Evolutionary conservation across 2,797 vertebrate genomes (phyloP).

Genomic region (Halcyon badia): DNA sequence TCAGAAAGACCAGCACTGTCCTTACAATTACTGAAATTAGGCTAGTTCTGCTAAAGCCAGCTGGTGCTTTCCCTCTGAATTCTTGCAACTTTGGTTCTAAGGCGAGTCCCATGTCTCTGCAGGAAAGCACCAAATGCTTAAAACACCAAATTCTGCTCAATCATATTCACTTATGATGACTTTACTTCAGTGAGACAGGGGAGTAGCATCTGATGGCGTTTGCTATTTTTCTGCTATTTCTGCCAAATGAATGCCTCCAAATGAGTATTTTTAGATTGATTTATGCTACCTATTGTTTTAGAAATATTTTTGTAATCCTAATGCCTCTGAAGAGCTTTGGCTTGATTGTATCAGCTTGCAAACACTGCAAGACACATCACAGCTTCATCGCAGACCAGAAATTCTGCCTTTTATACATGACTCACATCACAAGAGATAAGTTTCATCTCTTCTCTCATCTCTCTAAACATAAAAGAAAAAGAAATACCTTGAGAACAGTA

Average conservation of each 20-base stretch:
- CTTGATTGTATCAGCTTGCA: slow-evolving; percentile 28
- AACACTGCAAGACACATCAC: slow-evolving; percentile 40
- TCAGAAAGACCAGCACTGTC: not conserved
- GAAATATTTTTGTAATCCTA: not conserved
- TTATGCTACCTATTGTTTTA: not conserved
- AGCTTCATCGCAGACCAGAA: slow-evolving; percentile 38
- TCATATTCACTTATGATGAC: not conserved
- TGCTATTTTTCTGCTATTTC: not conserved
- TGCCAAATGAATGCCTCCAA: slow-evolving; percentile 10
- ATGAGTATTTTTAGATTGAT: not conserved
- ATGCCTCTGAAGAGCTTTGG: slow-evolving; percentile 22
- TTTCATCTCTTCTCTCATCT: not conserved
- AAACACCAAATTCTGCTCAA: not conserved
- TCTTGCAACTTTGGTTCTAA: not conserved
- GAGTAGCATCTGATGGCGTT: not conserved
- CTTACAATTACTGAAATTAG: not conserved
- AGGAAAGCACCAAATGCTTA: not conserved
- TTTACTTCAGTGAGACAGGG: not conserved
- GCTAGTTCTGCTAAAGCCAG: not conserved
- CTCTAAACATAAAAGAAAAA: not conserved
- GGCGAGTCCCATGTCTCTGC: not conserved
- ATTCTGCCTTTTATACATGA: slow-evolving; percentile 18
- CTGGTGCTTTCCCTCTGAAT: not conserved
- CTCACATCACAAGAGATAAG: not conserved
- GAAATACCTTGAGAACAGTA: slow-evolving; percentile 29